Evolutionary conservation across 2,888 invertebrate species (phyloP).

Genomic region (Darwinula stevensoni): DNA sequence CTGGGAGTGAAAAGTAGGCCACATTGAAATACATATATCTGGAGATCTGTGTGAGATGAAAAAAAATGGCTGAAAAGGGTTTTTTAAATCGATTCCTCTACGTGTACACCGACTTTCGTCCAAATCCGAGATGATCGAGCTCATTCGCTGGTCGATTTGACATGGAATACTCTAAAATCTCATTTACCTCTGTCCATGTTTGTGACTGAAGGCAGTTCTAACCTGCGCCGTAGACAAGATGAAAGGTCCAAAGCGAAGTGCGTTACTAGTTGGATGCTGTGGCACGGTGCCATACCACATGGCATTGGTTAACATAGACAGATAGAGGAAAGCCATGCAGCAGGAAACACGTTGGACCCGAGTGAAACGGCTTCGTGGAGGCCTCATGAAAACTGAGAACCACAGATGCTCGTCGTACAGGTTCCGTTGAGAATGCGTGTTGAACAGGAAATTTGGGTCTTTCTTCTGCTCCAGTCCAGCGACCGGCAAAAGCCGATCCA

Average conservation of each 20-base stretch:
- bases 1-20: no score
- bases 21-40: no score
- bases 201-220: no score
- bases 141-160: no score
- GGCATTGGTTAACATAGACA: constrained; percentile 22
- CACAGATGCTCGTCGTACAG: constrained; percentile 22
- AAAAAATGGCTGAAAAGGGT: no score
- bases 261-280: constrained; percentile 11
- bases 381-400: constrained; percentile 22
- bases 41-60: no score
- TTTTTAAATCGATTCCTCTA: no score
- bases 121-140: no score
- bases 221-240: constrained; percentile 19
- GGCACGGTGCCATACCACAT: constrained; percentile 19
- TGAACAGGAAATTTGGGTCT: constrained; percentile 19
- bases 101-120: no score
- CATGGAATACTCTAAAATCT: no score
- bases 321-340: constrained; percentile 19
- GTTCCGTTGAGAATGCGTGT: constrained; percentile 15
- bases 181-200: no score
- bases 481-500: constrained; percentile 21
- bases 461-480: constrained; percentile 18
- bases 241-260: constrained; percentile 19
- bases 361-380: constrained; percentile 20
- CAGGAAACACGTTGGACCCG: constrained; percentile 20